Evolutionary conservation across 2,888 invertebrate species (phyloP).

Genomic region (Tetranychus piercei): DNA sequence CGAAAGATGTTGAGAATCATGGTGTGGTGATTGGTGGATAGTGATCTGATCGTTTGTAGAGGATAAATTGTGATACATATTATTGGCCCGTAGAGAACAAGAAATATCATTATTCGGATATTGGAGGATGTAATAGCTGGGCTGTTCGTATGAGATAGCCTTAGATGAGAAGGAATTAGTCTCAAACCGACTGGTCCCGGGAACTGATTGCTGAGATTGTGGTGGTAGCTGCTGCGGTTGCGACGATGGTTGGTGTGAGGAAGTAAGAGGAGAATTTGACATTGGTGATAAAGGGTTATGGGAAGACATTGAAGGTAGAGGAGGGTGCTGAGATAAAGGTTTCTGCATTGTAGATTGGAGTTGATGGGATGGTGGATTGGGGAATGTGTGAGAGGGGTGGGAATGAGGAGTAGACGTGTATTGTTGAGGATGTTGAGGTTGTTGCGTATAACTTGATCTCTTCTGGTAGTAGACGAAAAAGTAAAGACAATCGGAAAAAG

Average conservation of each 20-base stretch:
- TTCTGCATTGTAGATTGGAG: not conserved
- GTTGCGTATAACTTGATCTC: not conserved
- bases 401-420: slow-evolving; percentile 11
- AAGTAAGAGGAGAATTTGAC: not conserved
- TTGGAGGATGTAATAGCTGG: not conserved
- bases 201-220: slow-evolving; percentile 7
- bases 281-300: not conserved
- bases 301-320: not conserved
- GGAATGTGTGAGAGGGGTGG: not conserved
- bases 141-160: not conserved
- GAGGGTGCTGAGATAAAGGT: not conserved
- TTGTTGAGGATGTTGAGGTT: slow-evolving; percentile 21
- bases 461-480: not conserved
- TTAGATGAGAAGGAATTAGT: not conserved
- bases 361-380: not conserved
- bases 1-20: not conserved
- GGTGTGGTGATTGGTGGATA: not conserved
- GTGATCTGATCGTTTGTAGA: not conserved
- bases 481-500: not conserved
- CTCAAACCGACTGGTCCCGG: slow-evolving; percentile 1
- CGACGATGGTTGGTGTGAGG: not conserved
- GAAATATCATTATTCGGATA: not conserved
- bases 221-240: slow-evolving; percentile 10
- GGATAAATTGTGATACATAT: slow-evolving; percentile 1
- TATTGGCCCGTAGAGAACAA: not conserved